Percentiles rank a stretch among this genome's conserved stretches.
Conservation (phyloP, 2,888 invertebrate species). For the Hirtodrosophila confusa region DNA sequence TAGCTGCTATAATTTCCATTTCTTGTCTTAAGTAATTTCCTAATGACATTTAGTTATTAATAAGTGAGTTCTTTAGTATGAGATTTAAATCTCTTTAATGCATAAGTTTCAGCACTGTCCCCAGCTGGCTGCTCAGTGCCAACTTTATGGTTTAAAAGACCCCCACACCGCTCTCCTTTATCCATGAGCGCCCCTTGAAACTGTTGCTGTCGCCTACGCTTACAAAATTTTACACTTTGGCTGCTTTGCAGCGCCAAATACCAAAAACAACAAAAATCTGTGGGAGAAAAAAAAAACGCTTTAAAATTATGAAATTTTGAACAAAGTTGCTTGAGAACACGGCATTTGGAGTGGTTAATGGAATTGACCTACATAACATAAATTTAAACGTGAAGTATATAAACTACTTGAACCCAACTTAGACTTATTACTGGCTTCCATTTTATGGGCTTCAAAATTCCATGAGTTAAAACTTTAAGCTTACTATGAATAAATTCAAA, state of each 20-base stretch:
- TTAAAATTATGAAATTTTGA: constrained; percentile 28
- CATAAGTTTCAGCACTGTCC: constrained; percentile 27
- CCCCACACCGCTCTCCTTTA: not conserved
- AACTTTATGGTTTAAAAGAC: not conserved
- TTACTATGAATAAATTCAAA: no score
- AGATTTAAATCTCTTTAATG: constrained; percentile 17
- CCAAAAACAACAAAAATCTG: constrained; percentile 17
- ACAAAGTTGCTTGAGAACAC: constrained; percentile 18
- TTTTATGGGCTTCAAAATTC: not conserved
- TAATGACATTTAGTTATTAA: constrained; percentile 22
- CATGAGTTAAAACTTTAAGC: no score
- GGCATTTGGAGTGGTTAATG: constrained; percentile 19
- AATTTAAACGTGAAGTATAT: constrained; percentile 14
- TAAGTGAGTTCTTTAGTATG: constrained; percentile 11
- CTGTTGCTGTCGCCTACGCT: constrained; percentile 37
- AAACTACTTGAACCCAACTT: constrained; percentile 8
- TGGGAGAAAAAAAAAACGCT: constrained; percentile 23
- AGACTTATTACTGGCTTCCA: constrained; percentile 5
- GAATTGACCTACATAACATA: constrained; percentile 22
- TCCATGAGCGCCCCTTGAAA: not conserved
- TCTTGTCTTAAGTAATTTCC: constrained; percentile 17
- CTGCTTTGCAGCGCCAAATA: constrained; percentile 17
- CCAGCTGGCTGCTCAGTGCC: constrained; percentile 1
- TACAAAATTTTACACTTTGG: constrained; percentile 44
- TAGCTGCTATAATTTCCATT: not conserved